Conservation (phyloP, 2,888 invertebrate species). For the Cheilosia vernalis region DNA sequence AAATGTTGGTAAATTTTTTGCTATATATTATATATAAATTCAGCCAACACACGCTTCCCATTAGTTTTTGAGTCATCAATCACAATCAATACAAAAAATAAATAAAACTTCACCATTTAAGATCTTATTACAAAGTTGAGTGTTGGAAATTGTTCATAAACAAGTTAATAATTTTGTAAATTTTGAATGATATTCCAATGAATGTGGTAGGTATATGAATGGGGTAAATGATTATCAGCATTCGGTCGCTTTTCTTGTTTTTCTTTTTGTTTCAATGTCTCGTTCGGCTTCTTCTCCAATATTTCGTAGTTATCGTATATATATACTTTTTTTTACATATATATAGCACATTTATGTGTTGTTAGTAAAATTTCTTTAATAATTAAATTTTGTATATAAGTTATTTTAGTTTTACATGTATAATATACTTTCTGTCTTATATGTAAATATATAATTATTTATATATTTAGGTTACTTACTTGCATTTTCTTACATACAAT, state of each 20-base stretch:
- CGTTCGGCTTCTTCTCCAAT: conserved; percentile 2
- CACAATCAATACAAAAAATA: background rate
- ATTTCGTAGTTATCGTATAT: background rate
- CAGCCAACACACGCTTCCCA: background rate
- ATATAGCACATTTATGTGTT: conserved; percentile 48
- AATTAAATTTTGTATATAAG: conserved; percentile 71
- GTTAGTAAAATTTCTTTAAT: conserved; percentile 65
- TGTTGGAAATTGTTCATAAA: background rate
- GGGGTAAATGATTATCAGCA: conserved; percentile 68
- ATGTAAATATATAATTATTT: conserved; percentile 69
- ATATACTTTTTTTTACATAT: conserved; percentile 36
- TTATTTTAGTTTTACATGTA: conserved; percentile 71
- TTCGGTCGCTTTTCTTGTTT: conserved; percentile 32
- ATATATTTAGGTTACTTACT: conserved; percentile 73
- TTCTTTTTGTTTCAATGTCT: conserved; percentile 19
- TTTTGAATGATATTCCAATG: conserved; percentile 47
- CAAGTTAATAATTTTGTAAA: conserved; percentile 16
- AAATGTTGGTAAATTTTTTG: no score
- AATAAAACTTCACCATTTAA: conserved; percentile 13
- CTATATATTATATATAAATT: no score
- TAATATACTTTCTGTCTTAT: conserved; percentile 74
- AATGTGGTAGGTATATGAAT: conserved; percentile 46
- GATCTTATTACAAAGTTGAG: background rate
- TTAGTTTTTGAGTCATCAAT: no score
- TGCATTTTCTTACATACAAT: conserved; percentile 60